Evolutionary conservation across 2,113 vertebrate species (phyloP).

Genomic region (Eubucco bourcierii): DNA sequence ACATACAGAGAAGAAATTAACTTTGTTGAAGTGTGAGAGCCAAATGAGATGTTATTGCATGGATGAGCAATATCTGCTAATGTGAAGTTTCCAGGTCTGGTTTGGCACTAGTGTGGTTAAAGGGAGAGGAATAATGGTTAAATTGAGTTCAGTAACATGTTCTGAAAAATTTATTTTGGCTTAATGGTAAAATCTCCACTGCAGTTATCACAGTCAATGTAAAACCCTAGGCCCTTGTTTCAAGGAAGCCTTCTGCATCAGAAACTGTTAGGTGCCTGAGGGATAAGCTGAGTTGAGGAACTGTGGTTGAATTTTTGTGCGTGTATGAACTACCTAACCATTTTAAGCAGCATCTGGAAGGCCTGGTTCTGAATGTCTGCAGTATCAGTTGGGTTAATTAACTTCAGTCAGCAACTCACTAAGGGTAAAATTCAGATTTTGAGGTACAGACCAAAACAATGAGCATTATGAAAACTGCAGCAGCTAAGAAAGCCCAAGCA

Average conservation of each 20-base stretch:
- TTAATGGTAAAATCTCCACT: not conserved
- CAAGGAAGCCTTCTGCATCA: not conserved
- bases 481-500: not conserved
- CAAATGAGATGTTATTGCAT: not conserved
- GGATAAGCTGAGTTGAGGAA: not conserved
- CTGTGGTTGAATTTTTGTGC: not conserved
- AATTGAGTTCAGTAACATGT: not conserved
- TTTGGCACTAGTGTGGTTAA: not conserved
- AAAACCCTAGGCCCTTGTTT: not conserved
- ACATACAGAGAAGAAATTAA: not conserved
- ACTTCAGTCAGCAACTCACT: not conserved
- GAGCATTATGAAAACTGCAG: not conserved
- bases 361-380: not conserved
- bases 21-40: not conserved
- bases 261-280: not conserved
- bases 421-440: not conserved
- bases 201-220: not conserved
- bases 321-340: not conserved
- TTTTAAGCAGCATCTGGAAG: not conserved
- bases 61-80: not conserved
- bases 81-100: not conserved
- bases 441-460: not conserved
- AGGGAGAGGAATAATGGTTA: not conserved
- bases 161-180: not conserved
- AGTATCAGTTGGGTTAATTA: not conserved